Base-by-base conservation (phyloP, 2,888 invertebrate genomes). In the Drosophila paracracens region DNA sequence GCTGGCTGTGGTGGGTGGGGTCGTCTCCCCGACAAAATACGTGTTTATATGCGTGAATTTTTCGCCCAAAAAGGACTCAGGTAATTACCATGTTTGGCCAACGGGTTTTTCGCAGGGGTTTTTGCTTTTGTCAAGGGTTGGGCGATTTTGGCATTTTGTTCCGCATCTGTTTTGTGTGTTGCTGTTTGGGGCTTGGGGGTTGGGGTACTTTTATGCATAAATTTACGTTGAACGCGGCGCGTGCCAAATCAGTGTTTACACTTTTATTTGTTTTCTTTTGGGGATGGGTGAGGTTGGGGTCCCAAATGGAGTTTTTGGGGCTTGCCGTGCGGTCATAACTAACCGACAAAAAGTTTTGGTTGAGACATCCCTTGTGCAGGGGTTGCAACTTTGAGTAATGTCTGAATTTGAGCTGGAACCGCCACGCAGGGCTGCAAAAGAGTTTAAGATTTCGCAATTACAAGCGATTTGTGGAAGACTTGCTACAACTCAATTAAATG, bases 161-260 rank as follows among this genome's bases (percentile, higher is more conserved):
- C 71, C 63, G 59, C 76, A 66, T 75, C 56, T 63, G 60, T 60
- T 63, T 57, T 43, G 7, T 50, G 43, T 35, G 38, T 43, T 61
- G 71, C 43, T 46, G 21, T 46, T 25, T 25, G 16, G 16, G 21
- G 38, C 8, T 4, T 8, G 38, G 8, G 36, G 18, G 46, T 52
- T 56, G 64, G 46, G 38, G 16, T 35, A 62, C 66, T 76, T 83
- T 78, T 81, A 67, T 86, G 90, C 88, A 86, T 89, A 85, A 72
- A 89, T 89, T 89, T 88, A 56, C 60, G 71, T 67, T 73, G 54
- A 72, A 80, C 72, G 76, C 70, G 85, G 87, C 85, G 85, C 85
- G 85, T 86, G 85, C 85, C 87, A 86, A 87, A 88, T 88, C 87
- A 82, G 88, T 80, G 90, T 89, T 87, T 87, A 89, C 82, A 89